A percentile compares a stretch with the other conserved stretches of the same genome.
Conservation (phyloP, 2,797 vertebrate genomes). For the Myripristis murdjan region DNA sequence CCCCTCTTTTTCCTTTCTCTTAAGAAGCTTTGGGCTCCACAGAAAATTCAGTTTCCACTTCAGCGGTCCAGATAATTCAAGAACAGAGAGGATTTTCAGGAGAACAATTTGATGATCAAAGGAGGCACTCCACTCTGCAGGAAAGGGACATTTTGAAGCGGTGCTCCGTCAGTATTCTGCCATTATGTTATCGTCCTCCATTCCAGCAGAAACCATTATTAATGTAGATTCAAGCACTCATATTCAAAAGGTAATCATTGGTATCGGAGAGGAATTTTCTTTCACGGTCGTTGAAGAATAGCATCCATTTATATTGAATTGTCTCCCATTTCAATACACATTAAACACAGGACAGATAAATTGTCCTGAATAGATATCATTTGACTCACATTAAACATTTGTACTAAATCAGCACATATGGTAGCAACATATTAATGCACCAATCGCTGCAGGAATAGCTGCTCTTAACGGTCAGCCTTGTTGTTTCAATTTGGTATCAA, state of each 20-base stretch:
- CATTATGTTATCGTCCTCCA: constrained; percentile 66
- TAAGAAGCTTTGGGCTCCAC: constrained; percentile 71
- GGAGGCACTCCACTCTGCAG: constrained; percentile 70
- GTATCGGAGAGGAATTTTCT: constrained; percentile 25
- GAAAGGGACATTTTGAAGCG: constrained; percentile 68
- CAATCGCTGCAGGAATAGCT: constrained; percentile 15
- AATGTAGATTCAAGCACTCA: constrained; percentile 57
- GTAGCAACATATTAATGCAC: constrained; percentile 8
- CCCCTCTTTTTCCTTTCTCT: constrained; percentile 48
- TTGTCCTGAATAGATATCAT: constrained; percentile 15
- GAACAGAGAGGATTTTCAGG: constrained; percentile 79
- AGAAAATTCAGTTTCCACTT: constrained; percentile 81
- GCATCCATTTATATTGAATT: background rate
- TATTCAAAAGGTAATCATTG: constrained; percentile 53
- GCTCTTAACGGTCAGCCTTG: constrained; percentile 13
- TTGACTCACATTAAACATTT: constrained; percentile 32
- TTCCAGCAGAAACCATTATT: constrained; percentile 43
- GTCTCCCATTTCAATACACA: background rate
- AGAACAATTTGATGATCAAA: constrained; percentile 86
- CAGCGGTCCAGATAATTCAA: constrained; percentile 81
- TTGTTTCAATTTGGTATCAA: constrained; percentile 31
- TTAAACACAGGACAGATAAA: constrained; percentile 8
- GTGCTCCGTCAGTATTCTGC: constrained; percentile 53
- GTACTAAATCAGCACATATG: constrained; percentile 30
- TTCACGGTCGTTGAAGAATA: constrained; percentile 10